Evolutionary conservation across 1,140 invertebrate genomes (phyloP).

Genomic region (Tribolium madens): DNA sequence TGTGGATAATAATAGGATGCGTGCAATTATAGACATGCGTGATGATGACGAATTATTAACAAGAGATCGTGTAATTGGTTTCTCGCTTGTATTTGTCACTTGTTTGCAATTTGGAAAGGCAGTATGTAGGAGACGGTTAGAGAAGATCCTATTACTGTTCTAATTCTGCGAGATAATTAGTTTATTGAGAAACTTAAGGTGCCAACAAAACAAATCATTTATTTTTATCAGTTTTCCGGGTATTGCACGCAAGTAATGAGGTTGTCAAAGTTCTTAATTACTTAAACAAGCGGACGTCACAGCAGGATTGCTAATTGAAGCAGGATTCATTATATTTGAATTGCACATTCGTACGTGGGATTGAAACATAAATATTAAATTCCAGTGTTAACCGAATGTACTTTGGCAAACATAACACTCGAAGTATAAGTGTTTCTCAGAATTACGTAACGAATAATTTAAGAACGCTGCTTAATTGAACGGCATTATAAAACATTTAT

Average conservation of each 20-base stretch:
- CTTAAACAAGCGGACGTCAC: slow-evolving; percentile 24
- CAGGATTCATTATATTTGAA: slow-evolving; percentile 38
- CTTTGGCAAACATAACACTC: slow-evolving; percentile 36
- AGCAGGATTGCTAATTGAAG: slow-evolving; percentile 41
- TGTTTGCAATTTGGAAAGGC: not conserved
- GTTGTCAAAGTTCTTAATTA: slow-evolving; percentile 39
- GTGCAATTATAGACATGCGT: not conserved
- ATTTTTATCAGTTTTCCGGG: slow-evolving; percentile 12
- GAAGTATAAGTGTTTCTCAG: slow-evolving; percentile 41
- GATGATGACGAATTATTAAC: slow-evolving; percentile 12
- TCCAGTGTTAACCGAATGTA: slow-evolving; percentile 40
- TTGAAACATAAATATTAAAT: slow-evolving; percentile 47
- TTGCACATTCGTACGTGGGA: slow-evolving; percentile 39
- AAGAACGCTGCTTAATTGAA: slow-evolving; percentile 36
- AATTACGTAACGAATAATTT: slow-evolving; percentile 43
- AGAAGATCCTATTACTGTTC: slow-evolving; percentile 14
- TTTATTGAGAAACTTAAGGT: not conserved
- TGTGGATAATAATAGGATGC: not conserved
- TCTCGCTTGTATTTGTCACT: slow-evolving; percentile 10
- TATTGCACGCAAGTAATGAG: not conserved
- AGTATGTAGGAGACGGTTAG: not conserved
- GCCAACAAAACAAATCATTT: not conserved
- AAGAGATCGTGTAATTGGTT: slow-evolving; percentile 23
- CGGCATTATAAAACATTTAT: slow-evolving; percentile 35
- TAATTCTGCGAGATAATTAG: slow-evolving; percentile 31